Conservation (phyloP, 2,113 vertebrate species). For the Dunckerocampus dactyliophorus region DNA sequence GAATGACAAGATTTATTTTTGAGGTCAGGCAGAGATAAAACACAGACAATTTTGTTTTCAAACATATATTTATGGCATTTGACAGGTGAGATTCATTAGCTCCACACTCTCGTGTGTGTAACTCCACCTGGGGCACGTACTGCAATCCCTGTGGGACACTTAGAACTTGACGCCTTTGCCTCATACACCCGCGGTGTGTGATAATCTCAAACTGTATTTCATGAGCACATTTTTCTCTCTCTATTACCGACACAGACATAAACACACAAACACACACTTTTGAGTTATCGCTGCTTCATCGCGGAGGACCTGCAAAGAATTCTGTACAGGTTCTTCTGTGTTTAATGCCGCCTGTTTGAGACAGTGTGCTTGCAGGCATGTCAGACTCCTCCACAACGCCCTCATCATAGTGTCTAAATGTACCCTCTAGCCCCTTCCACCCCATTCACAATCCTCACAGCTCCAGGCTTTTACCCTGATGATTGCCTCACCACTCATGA, state of each 20-base stretch:
- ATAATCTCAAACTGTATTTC: conserved; percentile 27
- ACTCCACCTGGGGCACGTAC: conserved; percentile 9
- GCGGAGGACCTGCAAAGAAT: conserved; percentile 18
- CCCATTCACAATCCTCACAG: conserved; percentile 12
- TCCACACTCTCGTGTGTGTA: conserved; percentile 34
- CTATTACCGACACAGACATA: background rate
- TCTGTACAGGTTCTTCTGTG: conserved; percentile 8
- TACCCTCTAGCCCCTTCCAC: background rate
- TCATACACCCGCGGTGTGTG: conserved; percentile 20
- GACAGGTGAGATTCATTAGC: conserved; percentile 58
- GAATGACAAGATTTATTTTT: conserved; percentile 1
- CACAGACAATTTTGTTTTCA: conserved; percentile 32
- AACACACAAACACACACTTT: background rate
- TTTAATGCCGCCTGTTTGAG: conserved; percentile 20
- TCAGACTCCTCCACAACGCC: conserved; percentile 17
- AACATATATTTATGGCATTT: conserved; percentile 28
- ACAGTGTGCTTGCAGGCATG: conserved; percentile 9
- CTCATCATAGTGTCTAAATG: conserved; percentile 17
- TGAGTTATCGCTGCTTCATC: conserved; percentile 9
- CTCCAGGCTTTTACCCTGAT: conserved; percentile 37
- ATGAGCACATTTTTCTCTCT: conserved; percentile 24
- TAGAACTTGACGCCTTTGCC: conserved; percentile 25
- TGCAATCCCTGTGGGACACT: conserved; percentile 55
- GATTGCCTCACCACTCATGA: conserved; percentile 62
- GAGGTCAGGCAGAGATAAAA: conserved; percentile 7